These are phyloP conservation scores for Andrena camellia DNA, from an alignment of 2,888 invertebrate genomes.

Conservation along the genomic window DNA sequence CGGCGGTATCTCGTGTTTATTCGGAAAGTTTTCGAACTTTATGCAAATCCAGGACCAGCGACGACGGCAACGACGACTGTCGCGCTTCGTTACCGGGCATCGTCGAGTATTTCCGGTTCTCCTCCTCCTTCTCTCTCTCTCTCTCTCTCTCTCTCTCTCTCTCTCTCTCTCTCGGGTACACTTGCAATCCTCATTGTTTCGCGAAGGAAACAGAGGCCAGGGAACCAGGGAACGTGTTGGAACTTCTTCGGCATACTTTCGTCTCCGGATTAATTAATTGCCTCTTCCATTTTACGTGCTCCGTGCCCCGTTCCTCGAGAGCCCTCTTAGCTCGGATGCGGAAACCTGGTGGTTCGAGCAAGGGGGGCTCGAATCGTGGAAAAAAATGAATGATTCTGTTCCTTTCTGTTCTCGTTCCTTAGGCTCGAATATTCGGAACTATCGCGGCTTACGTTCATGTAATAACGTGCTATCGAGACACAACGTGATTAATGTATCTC, in stretches of 20 bases:
- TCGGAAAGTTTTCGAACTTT: constrained; percentile 70
- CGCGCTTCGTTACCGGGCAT: constrained; percentile 72
- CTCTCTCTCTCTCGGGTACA: constrained; percentile 37
- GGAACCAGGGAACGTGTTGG: constrained; percentile 40
- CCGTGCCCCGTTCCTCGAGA: constrained; percentile 25
- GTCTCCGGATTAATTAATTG: constrained; percentile 70
- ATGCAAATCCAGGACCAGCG: constrained; percentile 71
- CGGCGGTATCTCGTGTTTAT: constrained; percentile 69
- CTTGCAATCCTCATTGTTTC: constrained; percentile 74
- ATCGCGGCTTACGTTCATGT: constrained; percentile 21
- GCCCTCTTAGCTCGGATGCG: constrained; percentile 17
- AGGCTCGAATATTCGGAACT: neutral
- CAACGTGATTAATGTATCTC: constrained; percentile 26
- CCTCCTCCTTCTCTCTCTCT: neutral
- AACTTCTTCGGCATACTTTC: constrained; percentile 71
- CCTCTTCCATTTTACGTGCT: constrained; percentile 50
- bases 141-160: no score
- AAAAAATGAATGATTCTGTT: constrained; percentile 3
- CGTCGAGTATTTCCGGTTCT: constrained; percentile 65
- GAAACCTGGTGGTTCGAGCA: neutral
- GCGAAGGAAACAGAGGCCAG: constrained; percentile 63
- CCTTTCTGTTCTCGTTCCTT: neutral
- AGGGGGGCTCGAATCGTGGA: neutral
- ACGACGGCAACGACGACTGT: constrained; percentile 34
- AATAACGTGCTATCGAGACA: constrained; percentile 19